These are phyloP conservation scores for Anadara kagoshimensis DNA, from an alignment of 1,140 invertebrate species.

Conservation along the genomic window DNA sequence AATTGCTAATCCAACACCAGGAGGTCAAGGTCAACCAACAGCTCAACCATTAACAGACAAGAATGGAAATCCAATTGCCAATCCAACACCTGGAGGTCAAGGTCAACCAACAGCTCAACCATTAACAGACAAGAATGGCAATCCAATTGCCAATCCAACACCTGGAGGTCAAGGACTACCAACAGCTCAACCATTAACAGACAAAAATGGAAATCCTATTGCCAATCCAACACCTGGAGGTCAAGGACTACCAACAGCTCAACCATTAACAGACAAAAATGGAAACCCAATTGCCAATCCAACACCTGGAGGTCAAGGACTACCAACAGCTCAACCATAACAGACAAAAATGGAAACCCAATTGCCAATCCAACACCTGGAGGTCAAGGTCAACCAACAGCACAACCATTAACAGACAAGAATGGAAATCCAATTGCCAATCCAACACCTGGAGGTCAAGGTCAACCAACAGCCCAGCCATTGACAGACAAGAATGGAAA, in stretches of 20 bases:
- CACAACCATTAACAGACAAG: neutral
- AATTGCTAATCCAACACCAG: neutral
- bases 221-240: neutral
- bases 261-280: neutral
- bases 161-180: neutral
- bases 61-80: slow-evolving; percentile 1
- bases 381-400: too few species aligned
- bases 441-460: neutral
- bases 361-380: too few species aligned
- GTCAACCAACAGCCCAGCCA: slow-evolving; percentile 28
- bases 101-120: neutral
- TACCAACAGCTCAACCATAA: slow-evolving; percentile 3
- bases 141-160: neutral
- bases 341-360: too few species aligned
- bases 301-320: neutral
- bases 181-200: neutral
- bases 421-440: neutral
- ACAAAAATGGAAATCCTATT: neutral
- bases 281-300: neutral
- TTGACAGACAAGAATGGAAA: neutral
- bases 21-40: neutral
- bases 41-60: slow-evolving; percentile 8
- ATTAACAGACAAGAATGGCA: neutral
- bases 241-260: slow-evolving; percentile 4
- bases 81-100: neutral